Evolutionary conservation across 2,797 vertebrate species (phyloP), one percentile per base, ranked within the genome.

Genomic region (Cirrhinus mrigala): DNA sequence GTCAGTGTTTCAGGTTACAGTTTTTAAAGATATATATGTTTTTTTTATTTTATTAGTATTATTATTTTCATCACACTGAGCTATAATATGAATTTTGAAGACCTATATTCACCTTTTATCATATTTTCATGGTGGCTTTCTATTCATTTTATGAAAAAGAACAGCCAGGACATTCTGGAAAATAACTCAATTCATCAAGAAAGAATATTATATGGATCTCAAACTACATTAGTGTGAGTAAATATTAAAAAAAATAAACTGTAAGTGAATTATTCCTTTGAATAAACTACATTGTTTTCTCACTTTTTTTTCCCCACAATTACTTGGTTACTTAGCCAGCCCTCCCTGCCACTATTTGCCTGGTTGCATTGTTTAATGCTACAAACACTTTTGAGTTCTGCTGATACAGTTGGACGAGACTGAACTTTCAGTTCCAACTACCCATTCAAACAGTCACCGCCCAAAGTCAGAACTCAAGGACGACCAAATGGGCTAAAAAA

Each of bases 401-500:
- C 64, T 86, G 64, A 84, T 64, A 58, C 78, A 84, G 64, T 77
- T 79, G 68, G 82, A 84, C 37, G 12, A 46, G 66, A 80, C 52
- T 81, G 84, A 87, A 83, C 71, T 46, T 75, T 70, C 84, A 56
- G 46, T 79, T 79, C 62, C 80, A 82, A 79, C 81, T 79, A 77
- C 73, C 82, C 68, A 82, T 85, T 86, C 74, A 52, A 79, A 85
- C 50, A 84, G 82, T 88, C 33, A 44, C 91, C 91, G 81, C 91
- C 95, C 94, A 96, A 96, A 95, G 95, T 96, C 95, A 96, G 90
- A 85, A 92, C 93, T 94, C 96, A 98, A 98, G 97, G 97, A 96
- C 96, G 96, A 92, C 93, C 90, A 92, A 94, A 93, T 89, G 91
- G 92, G 91, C 91, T 86, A 92, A 91, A 94, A 94, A 94, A 92